Conservation (phyloP, 2,888 invertebrate species). For the Lasioglossum lativentre region DNA sequence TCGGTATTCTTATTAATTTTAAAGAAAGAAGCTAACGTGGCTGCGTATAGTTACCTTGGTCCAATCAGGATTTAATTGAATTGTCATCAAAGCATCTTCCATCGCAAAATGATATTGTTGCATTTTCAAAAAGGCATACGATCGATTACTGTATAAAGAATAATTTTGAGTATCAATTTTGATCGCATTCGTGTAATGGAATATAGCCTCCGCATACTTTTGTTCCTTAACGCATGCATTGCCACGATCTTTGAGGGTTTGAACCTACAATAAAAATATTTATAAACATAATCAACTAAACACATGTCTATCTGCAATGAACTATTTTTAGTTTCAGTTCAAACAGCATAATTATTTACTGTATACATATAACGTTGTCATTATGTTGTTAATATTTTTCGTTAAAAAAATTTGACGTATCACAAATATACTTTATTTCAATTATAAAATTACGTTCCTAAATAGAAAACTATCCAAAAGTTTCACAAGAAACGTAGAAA, state of each 20-base stretch:
- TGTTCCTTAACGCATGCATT: conserved; percentile 91
- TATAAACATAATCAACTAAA: conserved; percentile 20
- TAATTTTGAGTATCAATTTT: conserved; percentile 90
- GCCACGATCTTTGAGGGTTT: conserved; percentile 88
- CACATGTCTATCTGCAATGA: neutral
- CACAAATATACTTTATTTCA: neutral
- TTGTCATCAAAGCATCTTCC: conserved; percentile 92
- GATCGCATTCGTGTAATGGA: conserved; percentile 92
- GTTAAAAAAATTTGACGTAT: neutral
- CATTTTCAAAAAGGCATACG: conserved; percentile 91
- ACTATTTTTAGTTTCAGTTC: neutral
- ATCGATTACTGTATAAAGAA: conserved; percentile 92
- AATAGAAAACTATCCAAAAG: neutral
- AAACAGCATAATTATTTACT: neutral
- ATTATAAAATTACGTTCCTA: neutral
- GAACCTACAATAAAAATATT: conserved; percentile 70
- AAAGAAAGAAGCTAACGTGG: neutral
- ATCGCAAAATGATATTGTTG: conserved; percentile 91
- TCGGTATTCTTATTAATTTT: neutral
- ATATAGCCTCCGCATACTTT: conserved; percentile 91
- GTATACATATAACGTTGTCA: too few relatives aligned
- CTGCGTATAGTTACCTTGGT: conserved; percentile 87
- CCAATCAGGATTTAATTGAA: conserved; percentile 91
- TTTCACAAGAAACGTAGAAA: conserved; percentile 5
- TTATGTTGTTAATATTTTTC: neutral